Evolutionary conservation across 1,140 invertebrate species (phyloP).

Genomic region (Solenopsis invicta): DNA sequence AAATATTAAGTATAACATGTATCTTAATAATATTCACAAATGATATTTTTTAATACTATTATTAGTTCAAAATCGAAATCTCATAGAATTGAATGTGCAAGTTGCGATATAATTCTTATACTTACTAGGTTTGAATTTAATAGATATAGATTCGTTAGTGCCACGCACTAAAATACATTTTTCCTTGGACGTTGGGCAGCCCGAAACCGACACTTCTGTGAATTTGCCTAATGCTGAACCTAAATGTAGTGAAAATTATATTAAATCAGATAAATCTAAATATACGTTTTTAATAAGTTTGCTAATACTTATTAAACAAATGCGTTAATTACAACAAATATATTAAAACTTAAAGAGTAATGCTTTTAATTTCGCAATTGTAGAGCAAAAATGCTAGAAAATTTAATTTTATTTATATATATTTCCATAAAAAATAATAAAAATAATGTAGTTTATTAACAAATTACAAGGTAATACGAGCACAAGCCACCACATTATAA

Average conservation of each 20-base stretch:
- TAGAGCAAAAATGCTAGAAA: background rate
- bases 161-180: conserved; percentile 88
- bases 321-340: background rate
- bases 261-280: background rate
- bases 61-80: background rate
- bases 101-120: conserved; percentile 54
- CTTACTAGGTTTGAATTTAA: conserved; percentile 89
- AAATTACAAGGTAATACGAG: background rate
- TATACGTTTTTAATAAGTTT: background rate
- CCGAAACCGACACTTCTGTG: conserved; percentile 87
- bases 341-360: background rate
- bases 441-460: background rate
- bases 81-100: background rate
- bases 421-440: conserved; percentile 9
- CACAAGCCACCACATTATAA: no score
- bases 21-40: background rate
- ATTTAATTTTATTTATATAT: background rate
- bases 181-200: conserved; percentile 87
- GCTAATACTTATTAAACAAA: background rate
- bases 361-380: background rate
- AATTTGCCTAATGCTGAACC: conserved; percentile 89
- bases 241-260: conserved; percentile 76
- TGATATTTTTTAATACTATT: background rate
- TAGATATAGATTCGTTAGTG: conserved; percentile 88
- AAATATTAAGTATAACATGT: background rate